Conservation (phyloP, 2,888 invertebrate species). For the Rhodophaea formosa region DNA sequence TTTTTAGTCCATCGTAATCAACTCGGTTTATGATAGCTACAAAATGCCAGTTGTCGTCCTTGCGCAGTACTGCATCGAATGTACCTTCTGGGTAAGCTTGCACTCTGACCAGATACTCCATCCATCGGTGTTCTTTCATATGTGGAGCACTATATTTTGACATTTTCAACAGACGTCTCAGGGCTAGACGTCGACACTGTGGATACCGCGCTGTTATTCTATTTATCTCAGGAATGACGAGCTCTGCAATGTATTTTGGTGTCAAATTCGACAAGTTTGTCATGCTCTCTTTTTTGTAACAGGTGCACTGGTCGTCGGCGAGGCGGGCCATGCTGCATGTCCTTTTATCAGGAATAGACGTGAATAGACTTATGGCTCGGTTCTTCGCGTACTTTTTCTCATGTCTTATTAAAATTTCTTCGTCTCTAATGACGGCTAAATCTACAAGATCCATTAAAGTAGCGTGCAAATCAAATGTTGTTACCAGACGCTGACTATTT, state of each 20-base stretch:
- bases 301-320: conserved; percentile 90
- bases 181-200: background rate
- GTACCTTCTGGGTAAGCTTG: background rate
- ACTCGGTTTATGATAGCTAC: background rate
- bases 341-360: conserved; percentile 83
- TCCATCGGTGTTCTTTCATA: background rate
- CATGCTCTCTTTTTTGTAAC: conserved; percentile 79
- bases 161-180: background rate
- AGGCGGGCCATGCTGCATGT: conserved; percentile 88
- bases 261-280: background rate
- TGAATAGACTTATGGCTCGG: conserved; percentile 87
- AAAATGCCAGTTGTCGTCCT: background rate
- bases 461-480: conserved; percentile 88
- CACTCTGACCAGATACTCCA: background rate
- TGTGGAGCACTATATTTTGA: background rate
- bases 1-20: background rate
- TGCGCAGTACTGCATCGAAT: background rate
- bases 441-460: conserved; percentile 85
- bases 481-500: conserved; percentile 85
- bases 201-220: background rate
- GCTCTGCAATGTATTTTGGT: background rate
- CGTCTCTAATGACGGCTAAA: conserved; percentile 46
- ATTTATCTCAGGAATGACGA: background rate
- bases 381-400: conserved; percentile 45
- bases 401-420: conserved; percentile 41